A percentile compares a stretch with the other conserved stretches of the same genome.
These are phyloP conservation scores for Mythimna lalbum DNA, from an alignment of 2,888 invertebrate species.

Conservation along the genomic window DNA sequence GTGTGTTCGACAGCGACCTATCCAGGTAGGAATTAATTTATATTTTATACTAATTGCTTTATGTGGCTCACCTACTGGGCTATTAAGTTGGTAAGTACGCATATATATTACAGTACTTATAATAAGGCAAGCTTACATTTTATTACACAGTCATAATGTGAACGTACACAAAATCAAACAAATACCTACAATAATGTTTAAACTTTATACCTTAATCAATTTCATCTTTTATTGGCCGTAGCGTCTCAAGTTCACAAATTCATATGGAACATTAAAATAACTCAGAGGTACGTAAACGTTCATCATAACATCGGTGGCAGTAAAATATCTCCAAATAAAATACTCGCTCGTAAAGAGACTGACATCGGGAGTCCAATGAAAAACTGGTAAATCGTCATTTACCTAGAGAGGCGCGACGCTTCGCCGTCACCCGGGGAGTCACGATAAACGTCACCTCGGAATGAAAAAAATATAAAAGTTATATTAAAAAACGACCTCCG, in stretches of 20 bases:
- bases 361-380: conserved; percentile 86
- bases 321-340: conserved; percentile 88
- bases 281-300: conserved; percentile 81
- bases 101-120: conserved; percentile 9
- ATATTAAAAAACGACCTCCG: conserved; percentile 83
- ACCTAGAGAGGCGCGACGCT: conserved; percentile 80
- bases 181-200: conserved; percentile 62
- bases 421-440: conserved; percentile 84
- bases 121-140: conserved; percentile 45
- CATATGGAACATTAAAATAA: conserved; percentile 84
- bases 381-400: conserved; percentile 87
- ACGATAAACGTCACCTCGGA: conserved; percentile 89
- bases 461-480: conserved; percentile 85
- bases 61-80: background rate
- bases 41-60: conserved; percentile 1
- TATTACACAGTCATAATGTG: conserved; percentile 43
- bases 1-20: background rate
- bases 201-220: conserved; percentile 80
- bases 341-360: conserved; percentile 87
- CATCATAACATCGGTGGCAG: conserved; percentile 88
- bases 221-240: conserved; percentile 76
- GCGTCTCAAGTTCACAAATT: conserved; percentile 81
- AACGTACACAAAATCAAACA: conserved; percentile 55
- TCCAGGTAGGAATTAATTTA: conserved; percentile 10
- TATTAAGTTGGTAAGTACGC: conserved; percentile 11